A percentile compares a stretch with the other conserved stretches of the same genome.
phyloP scores from a whole-genome alignment of 2,888 invertebrate genomes.

The Chalcosyrphus nemorum region DNA sequence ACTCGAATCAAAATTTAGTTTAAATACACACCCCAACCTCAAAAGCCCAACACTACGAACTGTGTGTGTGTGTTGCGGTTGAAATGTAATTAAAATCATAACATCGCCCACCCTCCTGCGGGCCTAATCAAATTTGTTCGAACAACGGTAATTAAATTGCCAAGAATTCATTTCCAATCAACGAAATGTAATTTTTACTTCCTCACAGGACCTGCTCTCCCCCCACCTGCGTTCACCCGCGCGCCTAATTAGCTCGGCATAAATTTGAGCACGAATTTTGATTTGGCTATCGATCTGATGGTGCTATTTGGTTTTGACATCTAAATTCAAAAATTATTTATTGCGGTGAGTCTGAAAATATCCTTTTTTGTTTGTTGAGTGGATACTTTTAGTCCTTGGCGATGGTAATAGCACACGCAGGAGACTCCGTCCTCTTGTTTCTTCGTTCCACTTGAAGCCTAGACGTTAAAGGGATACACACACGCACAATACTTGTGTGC shows the following conservation, averaged over 20 bases:
- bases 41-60: background rate
- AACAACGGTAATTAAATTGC: slow-evolving; percentile 17
- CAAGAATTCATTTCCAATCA: slow-evolving; percentile 25
- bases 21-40: background rate
- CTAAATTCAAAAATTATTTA: background rate
- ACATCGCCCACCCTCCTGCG: background rate
- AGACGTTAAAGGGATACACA: background rate
- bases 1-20: background rate
- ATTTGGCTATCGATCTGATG: background rate
- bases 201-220: too few species aligned
- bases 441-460: background rate
- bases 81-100: slow-evolving; percentile 33
- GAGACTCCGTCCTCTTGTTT: background rate
- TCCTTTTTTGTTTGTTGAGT: background rate
- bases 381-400: background rate
- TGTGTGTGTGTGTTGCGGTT: background rate
- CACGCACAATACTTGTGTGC: background rate
- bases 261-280: background rate
- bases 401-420: background rate
- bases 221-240: background rate
- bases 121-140: slow-evolving; percentile 13
- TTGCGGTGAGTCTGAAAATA: background rate
- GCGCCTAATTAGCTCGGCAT: slow-evolving; percentile 9
- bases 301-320: background rate
- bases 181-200: slow-evolving; percentile 1